Evolutionary conservation across 2,888 invertebrate species (phyloP).

Genomic region (Limnephilus marmoratus): DNA sequence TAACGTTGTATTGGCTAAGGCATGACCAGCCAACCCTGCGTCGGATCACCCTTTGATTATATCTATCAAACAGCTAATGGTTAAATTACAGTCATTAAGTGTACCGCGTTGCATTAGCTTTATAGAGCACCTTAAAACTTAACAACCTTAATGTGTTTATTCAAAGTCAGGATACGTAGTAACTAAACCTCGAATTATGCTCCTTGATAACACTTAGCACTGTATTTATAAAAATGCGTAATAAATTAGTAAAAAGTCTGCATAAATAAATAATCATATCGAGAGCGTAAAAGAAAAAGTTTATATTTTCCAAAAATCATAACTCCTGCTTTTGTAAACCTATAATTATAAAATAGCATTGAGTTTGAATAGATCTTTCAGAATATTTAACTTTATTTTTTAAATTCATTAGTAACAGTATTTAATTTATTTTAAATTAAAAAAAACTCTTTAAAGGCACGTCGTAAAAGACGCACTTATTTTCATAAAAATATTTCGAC

Average conservation of each 20-base stretch:
- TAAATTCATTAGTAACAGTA: no score
- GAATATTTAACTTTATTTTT: no score
- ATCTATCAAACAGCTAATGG: conserved; percentile 35
- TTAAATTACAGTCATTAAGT: conserved; percentile 34
- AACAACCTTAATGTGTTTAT: neutral
- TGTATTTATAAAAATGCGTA: neutral
- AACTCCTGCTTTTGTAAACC: no score
- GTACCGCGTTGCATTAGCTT: conserved; percentile 21
- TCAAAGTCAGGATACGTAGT: neutral
- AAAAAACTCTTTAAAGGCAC: no score
- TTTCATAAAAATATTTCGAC: no score
- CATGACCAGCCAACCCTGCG: neutral
- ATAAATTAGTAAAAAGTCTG: neutral
- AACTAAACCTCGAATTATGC: neutral
- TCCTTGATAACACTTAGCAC: neutral
- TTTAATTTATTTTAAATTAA: no score
- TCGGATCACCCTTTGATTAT: conserved; percentile 24
- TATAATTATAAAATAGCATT: no score
- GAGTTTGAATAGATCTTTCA: no score
- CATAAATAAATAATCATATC: neutral
- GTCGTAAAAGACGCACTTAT: no score
- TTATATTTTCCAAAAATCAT: no score
- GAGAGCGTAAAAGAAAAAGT: no score
- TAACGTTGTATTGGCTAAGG: neutral
- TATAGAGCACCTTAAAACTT: neutral